A percentile compares a stretch with the other conserved stretches of the same genome.
These are phyloP conservation scores for Lumbricus terrestris DNA, from an alignment of 2,888 invertebrate genomes.

Conservation along the genomic window DNA sequence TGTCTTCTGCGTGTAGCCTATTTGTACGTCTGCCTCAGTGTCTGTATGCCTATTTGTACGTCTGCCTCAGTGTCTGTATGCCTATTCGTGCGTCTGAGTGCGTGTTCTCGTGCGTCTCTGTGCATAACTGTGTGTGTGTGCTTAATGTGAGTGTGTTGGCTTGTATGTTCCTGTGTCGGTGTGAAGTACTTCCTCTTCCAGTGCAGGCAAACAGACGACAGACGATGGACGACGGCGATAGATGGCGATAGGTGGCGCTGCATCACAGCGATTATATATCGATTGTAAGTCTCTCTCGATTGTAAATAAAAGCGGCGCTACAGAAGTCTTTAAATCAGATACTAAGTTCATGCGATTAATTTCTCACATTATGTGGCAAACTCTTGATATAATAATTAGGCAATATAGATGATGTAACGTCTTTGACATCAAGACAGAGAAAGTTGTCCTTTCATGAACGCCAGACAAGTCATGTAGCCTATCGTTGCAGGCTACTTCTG, in stretches of 20 bases:
- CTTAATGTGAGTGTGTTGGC: background rate
- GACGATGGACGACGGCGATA: too few relatives aligned
- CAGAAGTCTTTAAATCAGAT: background rate
- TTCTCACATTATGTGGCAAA: background rate
- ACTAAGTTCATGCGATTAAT: background rate
- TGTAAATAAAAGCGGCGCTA: background rate
- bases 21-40: background rate
- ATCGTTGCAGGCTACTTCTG: background rate
- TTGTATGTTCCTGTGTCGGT: background rate
- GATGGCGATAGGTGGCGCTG: background rate
- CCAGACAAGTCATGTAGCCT: background rate
- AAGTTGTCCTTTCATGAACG: background rate
- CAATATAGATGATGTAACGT: background rate
- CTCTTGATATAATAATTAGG: background rate
- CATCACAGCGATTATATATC: background rate
- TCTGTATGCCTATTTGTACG: background rate
- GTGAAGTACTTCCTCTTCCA: background rate
- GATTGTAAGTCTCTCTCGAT: background rate
- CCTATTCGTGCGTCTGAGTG: background rate
- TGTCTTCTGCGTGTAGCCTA: too few relatives aligned
- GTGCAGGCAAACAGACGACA: background rate
- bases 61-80: too few relatives aligned
- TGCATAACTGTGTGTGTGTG: background rate
- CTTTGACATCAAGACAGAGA: background rate
- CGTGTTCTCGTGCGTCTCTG: too few relatives aligned